Evolutionary conservation across 2,113 vertebrate genomes (phyloP).

Genomic region (Triplophysa rosa): DNA sequence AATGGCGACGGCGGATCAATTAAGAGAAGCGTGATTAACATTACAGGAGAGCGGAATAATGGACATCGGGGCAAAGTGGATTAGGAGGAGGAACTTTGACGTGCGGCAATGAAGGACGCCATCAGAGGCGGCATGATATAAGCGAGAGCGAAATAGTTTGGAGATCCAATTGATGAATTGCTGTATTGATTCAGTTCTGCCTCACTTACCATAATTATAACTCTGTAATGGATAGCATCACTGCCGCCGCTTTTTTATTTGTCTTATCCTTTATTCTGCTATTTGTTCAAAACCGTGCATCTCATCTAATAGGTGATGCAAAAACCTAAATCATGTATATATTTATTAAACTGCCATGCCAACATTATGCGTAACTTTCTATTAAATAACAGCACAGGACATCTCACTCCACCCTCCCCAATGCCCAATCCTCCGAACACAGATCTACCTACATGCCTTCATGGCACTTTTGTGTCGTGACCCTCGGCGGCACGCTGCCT

Average conservation of each 20-base stretch:
- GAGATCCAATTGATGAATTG: slow-evolving; percentile 91
- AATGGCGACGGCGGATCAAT: slow-evolving; percentile 69
- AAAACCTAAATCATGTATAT: too few relatives aligned
- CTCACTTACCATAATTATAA: slow-evolving; percentile 98
- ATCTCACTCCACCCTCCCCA: too few relatives aligned
- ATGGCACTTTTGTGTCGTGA: slow-evolving; percentile 4
- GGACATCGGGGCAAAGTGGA: slow-evolving; percentile 75
- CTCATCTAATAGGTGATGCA: too few relatives aligned
- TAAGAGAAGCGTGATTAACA: slow-evolving; percentile 77
- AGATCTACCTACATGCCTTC: neutral
- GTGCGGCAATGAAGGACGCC: slow-evolving; percentile 78
- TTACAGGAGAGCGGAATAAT: slow-evolving; percentile 73
- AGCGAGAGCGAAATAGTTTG: slow-evolving; percentile 74
- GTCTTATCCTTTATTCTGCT: slow-evolving; percentile 43
- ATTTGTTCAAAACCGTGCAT: slow-evolving; percentile 52
- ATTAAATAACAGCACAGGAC: too few relatives aligned
- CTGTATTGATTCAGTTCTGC: slow-evolving; percentile 90
- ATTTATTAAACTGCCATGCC: neutral
- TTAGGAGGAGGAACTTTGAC: slow-evolving; percentile 70
- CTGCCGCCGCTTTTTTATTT: slow-evolving; percentile 66
- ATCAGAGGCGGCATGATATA: slow-evolving; percentile 79
- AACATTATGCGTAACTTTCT: too few relatives aligned
- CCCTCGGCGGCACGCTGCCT: slow-evolving; percentile 43
- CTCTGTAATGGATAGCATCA: slow-evolving; percentile 89
- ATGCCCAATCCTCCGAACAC: neutral